These are phyloP conservation scores for Lonchura striata DNA, from an alignment of 2,113 vertebrate genomes.

Conservation along the genomic window DNA sequence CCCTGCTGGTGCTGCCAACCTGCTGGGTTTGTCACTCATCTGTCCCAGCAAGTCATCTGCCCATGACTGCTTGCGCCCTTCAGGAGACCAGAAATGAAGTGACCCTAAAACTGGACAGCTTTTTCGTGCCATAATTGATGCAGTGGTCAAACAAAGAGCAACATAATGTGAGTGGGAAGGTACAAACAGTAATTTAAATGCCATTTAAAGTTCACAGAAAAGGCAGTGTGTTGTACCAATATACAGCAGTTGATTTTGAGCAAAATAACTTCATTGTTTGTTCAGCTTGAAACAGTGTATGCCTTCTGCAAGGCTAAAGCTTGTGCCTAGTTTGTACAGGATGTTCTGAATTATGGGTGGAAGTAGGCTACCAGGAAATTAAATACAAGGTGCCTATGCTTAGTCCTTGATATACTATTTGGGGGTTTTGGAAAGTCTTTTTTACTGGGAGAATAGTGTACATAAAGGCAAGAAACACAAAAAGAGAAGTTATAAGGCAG, in stretches of 20 bases:
- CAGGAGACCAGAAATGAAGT: not conserved
- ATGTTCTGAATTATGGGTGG: not conserved
- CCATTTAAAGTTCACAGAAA: not conserved
- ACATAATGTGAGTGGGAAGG: not conserved
- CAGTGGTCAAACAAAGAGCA: not conserved
- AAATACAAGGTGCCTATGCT: not conserved
- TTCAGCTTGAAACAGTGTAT: not conserved
- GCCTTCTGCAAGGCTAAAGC: not conserved
- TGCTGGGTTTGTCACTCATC: not conserved
- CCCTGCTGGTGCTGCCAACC: not conserved
- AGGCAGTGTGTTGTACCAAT: not conserved
- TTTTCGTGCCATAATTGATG: accelerated
- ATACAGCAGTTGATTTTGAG: not conserved
- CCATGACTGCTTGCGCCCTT: not conserved
- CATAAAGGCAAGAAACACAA: not conserved
- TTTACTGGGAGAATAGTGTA: not conserved
- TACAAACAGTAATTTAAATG: not conserved
- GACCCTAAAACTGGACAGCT: not conserved
- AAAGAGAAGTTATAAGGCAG: not conserved
- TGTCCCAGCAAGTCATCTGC: not conserved
- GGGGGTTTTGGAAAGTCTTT: not conserved
- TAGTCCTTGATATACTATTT: not conserved
- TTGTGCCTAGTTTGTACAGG: not conserved
- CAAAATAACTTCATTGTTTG: not conserved
- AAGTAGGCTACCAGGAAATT: not conserved